Evolutionary conservation across 2,113 vertebrate species (phyloP).

Genomic region (Nothobranchius furzeri): DNA sequence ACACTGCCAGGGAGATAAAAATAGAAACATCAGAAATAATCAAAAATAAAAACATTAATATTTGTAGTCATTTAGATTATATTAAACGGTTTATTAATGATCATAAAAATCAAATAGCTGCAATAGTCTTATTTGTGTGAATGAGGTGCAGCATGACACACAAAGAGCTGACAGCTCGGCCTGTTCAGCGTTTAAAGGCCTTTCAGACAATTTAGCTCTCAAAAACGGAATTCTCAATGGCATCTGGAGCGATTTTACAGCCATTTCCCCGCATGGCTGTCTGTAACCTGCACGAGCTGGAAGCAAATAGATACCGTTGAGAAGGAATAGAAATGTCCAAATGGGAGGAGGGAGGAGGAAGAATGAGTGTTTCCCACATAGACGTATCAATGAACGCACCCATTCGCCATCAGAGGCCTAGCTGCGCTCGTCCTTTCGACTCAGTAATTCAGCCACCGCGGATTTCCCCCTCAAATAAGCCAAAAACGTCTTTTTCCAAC

Average conservation of each 20-base stretch:
- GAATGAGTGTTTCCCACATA: constrained; percentile 75
- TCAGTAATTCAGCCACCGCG: constrained; percentile 56
- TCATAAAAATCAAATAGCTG: not conserved
- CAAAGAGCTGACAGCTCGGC: constrained; percentile 13
- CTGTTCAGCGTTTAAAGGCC: not conserved
- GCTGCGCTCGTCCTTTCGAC: constrained; percentile 34
- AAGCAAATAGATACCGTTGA: constrained; percentile 36
- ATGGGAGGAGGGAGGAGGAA: constrained; percentile 59
- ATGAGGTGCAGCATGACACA: constrained; percentile 14
- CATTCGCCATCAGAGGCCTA: constrained; percentile 76
- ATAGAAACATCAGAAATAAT: not conserved
- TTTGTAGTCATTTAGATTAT: not conserved
- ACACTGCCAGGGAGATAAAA: constrained; percentile 75
- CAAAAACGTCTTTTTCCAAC: constrained; percentile 13
- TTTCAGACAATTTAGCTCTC: too few relatives aligned
- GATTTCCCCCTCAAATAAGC: constrained; percentile 27
- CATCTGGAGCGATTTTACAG: too few relatives aligned
- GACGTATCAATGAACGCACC: constrained; percentile 83
- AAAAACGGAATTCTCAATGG: not conserved
- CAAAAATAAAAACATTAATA: not conserved
- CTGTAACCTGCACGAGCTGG: not conserved
- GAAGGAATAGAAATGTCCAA: constrained; percentile 44
- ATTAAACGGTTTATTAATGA: not conserved
- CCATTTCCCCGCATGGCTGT: too few relatives aligned
- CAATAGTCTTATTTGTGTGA: not conserved